phyloP scores from a whole-genome alignment of 2,113 vertebrate genomes.

The Litocranius walleri region DNA sequence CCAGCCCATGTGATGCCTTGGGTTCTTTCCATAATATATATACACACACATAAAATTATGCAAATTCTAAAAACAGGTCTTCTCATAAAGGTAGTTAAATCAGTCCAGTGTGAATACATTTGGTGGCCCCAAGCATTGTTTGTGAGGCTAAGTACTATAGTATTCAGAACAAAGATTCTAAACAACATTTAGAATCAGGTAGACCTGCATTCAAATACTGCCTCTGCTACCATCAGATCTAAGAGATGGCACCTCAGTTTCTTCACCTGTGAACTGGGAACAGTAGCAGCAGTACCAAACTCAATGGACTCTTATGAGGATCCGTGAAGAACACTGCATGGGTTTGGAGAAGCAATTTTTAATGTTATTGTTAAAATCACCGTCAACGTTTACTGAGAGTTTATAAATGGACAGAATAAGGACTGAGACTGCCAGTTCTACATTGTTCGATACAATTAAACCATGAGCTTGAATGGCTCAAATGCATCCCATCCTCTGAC shows the following conservation, averaged over 20 bases:
- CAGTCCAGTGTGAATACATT: neutral
- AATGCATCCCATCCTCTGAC: no score
- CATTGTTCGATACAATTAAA: neutral
- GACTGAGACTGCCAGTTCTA: neutral
- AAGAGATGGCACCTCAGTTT: neutral
- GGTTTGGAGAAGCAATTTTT: neutral
- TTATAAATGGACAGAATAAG: neutral
- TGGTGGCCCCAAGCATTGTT: neutral
- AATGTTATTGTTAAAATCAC: neutral
- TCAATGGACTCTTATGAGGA: fast-evolving
- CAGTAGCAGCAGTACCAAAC: neutral
- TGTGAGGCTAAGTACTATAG: neutral
- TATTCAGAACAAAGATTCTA: neutral
- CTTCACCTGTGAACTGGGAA: neutral
- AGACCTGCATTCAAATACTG: neutral
- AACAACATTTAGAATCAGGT: neutral
- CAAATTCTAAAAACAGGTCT: neutral
- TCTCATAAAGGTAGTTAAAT: neutral
- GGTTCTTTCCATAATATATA: neutral
- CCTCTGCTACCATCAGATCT: neutral
- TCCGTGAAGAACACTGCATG: neutral
- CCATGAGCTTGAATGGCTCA: neutral
- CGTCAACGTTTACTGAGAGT: neutral
- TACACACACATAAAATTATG: neutral
- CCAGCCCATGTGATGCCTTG: neutral